phyloP scores from a whole-genome alignment of 2,888 invertebrate species.

The Athrips mouffetella region DNA sequence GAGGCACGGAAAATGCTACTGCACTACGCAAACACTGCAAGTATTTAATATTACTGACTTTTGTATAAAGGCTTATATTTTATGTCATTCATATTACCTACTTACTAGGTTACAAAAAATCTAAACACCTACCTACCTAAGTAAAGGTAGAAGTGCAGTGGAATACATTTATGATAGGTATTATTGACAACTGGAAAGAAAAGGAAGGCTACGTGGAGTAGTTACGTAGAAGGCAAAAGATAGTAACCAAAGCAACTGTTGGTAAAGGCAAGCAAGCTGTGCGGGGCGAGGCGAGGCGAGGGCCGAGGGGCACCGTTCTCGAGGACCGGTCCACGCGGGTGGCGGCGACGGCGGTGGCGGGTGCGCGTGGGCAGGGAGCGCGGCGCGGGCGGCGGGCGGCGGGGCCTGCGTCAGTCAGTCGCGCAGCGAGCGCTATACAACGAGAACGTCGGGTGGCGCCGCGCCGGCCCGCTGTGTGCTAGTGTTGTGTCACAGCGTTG shows the following conservation, averaged over 20 bases:
- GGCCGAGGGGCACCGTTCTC: slow-evolving; percentile 65
- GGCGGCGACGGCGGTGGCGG: slow-evolving; percentile 26
- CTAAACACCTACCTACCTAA: not conserved
- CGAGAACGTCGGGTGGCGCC: slow-evolving; percentile 70
- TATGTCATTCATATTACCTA: not conserved
- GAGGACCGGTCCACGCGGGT: slow-evolving; percentile 25
- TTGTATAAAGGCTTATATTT: too few species aligned
- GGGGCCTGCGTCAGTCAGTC: slow-evolving; percentile 61
- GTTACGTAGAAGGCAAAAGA: slow-evolving; percentile 34
- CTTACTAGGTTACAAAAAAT: not conserved
- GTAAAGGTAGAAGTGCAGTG: not conserved
- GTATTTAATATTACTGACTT: too few species aligned
- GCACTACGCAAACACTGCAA: too few species aligned
- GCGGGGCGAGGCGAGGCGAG: slow-evolving; percentile 31
- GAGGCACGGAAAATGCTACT: too few species aligned
- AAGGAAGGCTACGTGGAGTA: slow-evolving; percentile 10
- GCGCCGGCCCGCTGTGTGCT: slow-evolving; percentile 72
- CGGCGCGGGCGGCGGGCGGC: slow-evolving; percentile 59
- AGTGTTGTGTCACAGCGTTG: slow-evolving; percentile 76
- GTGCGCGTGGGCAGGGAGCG: slow-evolving; percentile 38
- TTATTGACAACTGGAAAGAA: too few species aligned
- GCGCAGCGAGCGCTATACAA: slow-evolving; percentile 75
- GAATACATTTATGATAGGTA: too few species aligned
- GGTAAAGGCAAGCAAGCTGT: slow-evolving; percentile 50
- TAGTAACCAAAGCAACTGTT: slow-evolving; percentile 39